Evolutionary conservation across 2,888 invertebrate species (phyloP), one percentile per base, ranked within the genome.

Genomic region (Danaus chrysippus): DNA sequence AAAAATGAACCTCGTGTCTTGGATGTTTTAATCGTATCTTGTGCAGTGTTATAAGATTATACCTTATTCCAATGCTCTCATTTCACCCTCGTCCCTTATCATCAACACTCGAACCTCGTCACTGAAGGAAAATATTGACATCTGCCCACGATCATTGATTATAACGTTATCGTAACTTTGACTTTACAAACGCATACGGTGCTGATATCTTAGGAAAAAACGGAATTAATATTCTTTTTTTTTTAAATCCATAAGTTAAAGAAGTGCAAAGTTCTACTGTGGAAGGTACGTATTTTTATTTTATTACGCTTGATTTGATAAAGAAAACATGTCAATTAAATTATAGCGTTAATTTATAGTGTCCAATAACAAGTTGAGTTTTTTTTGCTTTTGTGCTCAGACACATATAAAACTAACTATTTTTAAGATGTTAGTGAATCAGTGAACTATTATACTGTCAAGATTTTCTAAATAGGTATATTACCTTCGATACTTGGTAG

Each of bases 61-160:
- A 12, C 41, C 55, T 10, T 13, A 6, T 55, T 53, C 54, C 23
- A 34, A 70, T 56, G 70, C 70, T 76, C 77, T 76, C 79, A 75
- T 81, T 79, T 77, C 71, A 70, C 73, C 77, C 79, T 79, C 78
- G 82, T 81, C 79, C 81, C 78, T 83, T 84, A 85, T 86, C 69
- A 68, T 58, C 70, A 77, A 73, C 74, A 78, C 78, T 76, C 68
- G 68, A 78, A 69, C 74, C 81, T 82, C 81, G 83, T 83, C 84
- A 83, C 81, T 81, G 62, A 69, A 70, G 70, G 66, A 74, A 71
- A 70, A 67, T 55, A 66, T 61, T 53, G 59, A 62, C 57, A 74
- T 70, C 74, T 73, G 72, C 69, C 73, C 62, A 70, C 61, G 68
- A 56, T 66, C 66, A 65, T 66, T 67, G 67, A 68, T 69, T 68